These are phyloP conservation scores for Adelges cooleyi DNA, from an alignment of 1,140 invertebrate species.

Conservation along the genomic window DNA sequence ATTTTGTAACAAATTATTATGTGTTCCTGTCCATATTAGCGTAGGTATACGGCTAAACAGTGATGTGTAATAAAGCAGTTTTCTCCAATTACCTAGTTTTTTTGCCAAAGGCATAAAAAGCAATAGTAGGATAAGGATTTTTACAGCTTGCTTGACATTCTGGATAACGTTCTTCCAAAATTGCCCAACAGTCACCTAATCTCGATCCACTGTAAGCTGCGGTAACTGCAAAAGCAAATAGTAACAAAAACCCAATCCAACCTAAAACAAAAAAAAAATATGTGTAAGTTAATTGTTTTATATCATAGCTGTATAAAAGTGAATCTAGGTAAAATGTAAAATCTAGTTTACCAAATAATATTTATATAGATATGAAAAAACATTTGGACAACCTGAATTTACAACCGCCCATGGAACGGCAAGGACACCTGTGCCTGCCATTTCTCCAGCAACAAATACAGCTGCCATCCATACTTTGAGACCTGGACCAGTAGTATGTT, in stretches of 20 bases:
- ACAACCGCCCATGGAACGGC: slow-evolving; percentile 54
- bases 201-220: slow-evolving; percentile 50
- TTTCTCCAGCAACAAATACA: slow-evolving; percentile 57
- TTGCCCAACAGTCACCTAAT: slow-evolving; percentile 55
- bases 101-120: slow-evolving; percentile 46
- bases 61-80: background rate
- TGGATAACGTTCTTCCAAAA: slow-evolving; percentile 53
- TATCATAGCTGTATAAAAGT: background rate
- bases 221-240: slow-evolving; percentile 46
- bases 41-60: too few species aligned
- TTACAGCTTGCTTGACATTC: slow-evolving; percentile 46
- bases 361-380: background rate
- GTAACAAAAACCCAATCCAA: slow-evolving; percentile 50
- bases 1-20: too few species aligned
- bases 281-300: background rate
- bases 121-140: slow-evolving; percentile 58
- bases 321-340: background rate
- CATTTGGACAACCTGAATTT: slow-evolving; percentile 46
- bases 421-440: slow-evolving; percentile 62
- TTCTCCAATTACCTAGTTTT: slow-evolving; percentile 44
- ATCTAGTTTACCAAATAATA: background rate
- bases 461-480: slow-evolving; percentile 33
- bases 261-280: slow-evolving; percentile 41
- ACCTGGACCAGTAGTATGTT: too few species aligned
- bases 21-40: too few species aligned